Conservation (phyloP, 2,888 invertebrate species). For the Drosophila picticornis region DNA sequence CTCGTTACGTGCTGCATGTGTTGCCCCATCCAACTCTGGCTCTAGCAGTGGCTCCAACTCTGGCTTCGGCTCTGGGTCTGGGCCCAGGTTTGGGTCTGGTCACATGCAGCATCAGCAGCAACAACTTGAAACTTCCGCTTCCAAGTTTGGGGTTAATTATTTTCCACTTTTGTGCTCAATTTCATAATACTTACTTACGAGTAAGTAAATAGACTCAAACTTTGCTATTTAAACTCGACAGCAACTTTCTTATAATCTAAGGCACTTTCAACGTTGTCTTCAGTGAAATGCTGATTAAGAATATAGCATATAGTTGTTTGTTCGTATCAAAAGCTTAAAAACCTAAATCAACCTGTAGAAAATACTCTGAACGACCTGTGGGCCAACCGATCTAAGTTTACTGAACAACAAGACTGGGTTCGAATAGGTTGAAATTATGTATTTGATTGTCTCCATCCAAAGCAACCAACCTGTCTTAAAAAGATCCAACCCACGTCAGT, state of each 20-base stretch:
- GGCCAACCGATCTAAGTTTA: not conserved
- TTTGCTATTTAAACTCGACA: slow-evolving; percentile 28
- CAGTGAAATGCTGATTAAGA: not conserved
- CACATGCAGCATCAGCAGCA: slow-evolving; percentile 47
- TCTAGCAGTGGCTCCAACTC: slow-evolving; percentile 1
- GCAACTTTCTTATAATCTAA: slow-evolving; percentile 49
- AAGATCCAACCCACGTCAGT: not conserved
- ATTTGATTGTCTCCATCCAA: not conserved
- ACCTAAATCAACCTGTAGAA: not conserved
- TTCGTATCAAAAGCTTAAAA: not conserved
- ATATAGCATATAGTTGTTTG: not conserved
- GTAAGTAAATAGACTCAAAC: slow-evolving; percentile 34
- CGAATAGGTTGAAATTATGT: not conserved
- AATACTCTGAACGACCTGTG: not conserved
- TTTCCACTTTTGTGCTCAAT: slow-evolving; percentile 77
- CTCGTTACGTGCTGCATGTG: slow-evolving; percentile 80
- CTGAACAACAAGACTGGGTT: not conserved
- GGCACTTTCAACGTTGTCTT: not conserved
- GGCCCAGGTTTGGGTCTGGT: slow-evolving; percentile 28
- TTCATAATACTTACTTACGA: slow-evolving; percentile 44
- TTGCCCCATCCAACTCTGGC: slow-evolving; percentile 38
- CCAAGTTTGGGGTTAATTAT: slow-evolving; percentile 79
- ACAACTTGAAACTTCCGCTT: slow-evolving; percentile 70
- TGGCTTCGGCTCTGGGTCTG: slow-evolving; percentile 6
- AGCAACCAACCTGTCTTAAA: not conserved